Conservation (phyloP, 1,140 invertebrate species). For the Drosophila elegans region DNA sequence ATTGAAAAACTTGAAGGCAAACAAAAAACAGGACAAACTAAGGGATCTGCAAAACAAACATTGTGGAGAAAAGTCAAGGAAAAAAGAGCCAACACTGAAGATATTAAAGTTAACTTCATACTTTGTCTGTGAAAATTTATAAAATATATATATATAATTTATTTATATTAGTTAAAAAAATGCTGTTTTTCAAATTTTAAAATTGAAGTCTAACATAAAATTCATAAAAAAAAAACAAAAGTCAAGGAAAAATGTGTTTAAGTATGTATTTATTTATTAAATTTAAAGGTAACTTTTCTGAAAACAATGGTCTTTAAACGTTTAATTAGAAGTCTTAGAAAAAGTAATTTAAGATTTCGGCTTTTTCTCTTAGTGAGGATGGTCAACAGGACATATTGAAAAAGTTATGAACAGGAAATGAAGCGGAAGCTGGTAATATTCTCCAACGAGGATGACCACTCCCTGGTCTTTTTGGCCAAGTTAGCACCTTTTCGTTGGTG, state of each 20-base stretch:
- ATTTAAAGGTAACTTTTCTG: background rate
- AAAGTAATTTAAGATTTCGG: too few relatives aligned
- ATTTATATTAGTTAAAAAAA: too few relatives aligned
- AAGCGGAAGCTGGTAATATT: conserved; percentile 57
- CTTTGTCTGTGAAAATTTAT: background rate
- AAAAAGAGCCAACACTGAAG: background rate
- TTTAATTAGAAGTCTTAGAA: too few relatives aligned
- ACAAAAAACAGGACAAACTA: conserved; percentile 36
- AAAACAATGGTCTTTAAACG: too few relatives aligned
- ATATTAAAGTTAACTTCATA: background rate
- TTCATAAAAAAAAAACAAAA: too few relatives aligned
- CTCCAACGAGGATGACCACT: conserved; percentile 6
- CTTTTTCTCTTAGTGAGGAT: background rate
- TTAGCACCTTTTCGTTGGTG: conserved; percentile 8
- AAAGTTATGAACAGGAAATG: conserved; percentile 66
- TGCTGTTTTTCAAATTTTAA: too few relatives aligned
- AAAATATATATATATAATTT: background rate
- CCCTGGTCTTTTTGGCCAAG: background rate
- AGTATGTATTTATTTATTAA: background rate
- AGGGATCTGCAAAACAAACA: conserved; percentile 30
- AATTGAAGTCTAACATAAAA: too few relatives aligned
- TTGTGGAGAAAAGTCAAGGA: conserved; percentile 4
- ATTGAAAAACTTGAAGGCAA: conserved; percentile 58
- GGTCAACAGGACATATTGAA: conserved; percentile 51
- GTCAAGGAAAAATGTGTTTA: too few relatives aligned